A percentile compares a stretch with the other conserved stretches of the same genome.
phyloP scores from a whole-genome alignment of 2,113 vertebrate genomes.

The Otocyon megalotis region DNA sequence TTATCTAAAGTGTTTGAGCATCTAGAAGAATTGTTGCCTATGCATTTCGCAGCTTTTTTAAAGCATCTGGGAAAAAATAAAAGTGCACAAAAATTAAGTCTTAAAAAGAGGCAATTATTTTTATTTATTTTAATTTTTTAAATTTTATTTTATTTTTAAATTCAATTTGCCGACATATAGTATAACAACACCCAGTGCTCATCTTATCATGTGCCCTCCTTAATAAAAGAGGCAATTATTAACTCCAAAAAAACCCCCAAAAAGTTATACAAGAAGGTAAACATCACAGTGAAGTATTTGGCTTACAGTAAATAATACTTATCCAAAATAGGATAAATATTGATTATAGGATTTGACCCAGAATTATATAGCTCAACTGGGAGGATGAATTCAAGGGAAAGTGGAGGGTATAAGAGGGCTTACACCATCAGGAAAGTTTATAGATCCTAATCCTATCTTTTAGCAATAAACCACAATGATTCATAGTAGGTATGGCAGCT shows the following conservation, averaged over 20 bases:
- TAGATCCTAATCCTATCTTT: neutral
- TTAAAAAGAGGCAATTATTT: constrained; percentile 9
- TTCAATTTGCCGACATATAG: too few species aligned
- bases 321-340: neutral
- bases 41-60: neutral
- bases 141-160: too few species aligned
- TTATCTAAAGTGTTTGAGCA: neutral
- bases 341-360: constrained; percentile 14
- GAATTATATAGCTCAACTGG: neutral
- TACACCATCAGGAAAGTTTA: neutral
- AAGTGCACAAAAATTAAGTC: neutral
- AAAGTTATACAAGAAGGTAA: constrained; percentile 13
- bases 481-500: neutral
- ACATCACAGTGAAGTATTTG: neutral
- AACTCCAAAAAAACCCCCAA: constrained; percentile 16
- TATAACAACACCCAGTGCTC: too few species aligned
- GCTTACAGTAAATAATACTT: neutral
- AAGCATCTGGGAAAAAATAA: neutral
- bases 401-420: neutral
- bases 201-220: too few species aligned
- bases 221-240: constrained; percentile 1
- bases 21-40: neutral
- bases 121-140: too few species aligned
- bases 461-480: neutral
- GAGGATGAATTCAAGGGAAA: constrained; percentile 20